A percentile compares a stretch with the other conserved stretches of the same genome.
Conservation (phyloP, 2,888 invertebrate species). For the Polydesmus complanatus region DNA sequence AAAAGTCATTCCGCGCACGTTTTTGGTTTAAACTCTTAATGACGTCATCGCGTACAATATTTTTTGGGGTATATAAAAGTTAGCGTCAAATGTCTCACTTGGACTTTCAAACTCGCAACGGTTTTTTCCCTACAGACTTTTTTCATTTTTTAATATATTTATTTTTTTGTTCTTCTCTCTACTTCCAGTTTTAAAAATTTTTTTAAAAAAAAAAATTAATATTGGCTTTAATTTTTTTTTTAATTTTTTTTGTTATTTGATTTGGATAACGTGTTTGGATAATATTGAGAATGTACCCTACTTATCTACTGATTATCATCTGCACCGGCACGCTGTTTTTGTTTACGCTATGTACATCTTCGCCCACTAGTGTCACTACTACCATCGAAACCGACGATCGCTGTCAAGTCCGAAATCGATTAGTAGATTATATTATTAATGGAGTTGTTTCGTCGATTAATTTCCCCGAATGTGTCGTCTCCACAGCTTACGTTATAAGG, state of each 20-base stretch:
- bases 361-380: neutral
- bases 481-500: conserved; percentile 11
- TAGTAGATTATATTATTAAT: conserved; percentile 5
- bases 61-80: too few relatives aligned
- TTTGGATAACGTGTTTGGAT: too few relatives aligned
- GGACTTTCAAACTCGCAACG: too few relatives aligned
- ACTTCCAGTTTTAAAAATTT: neutral
- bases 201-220: neutral
- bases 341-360: neutral
- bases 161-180: neutral
- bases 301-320: neutral
- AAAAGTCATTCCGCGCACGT: neutral
- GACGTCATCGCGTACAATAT: too few relatives aligned
- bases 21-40: neutral
- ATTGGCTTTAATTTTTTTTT: neutral
- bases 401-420: conserved; percentile 8
- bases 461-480: conserved; percentile 11
- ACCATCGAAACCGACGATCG: neutral
- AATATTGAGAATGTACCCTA: neutral
- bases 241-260: too few relatives aligned
- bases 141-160: too few relatives aligned
- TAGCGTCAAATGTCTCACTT: too few relatives aligned
- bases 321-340: too few relatives aligned
- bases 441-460: conserved; percentile 5
- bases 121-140: too few relatives aligned